Percentiles rank a stretch among this genome's conserved stretches.
Conservation (phyloP, 2,888 invertebrate species). For the Poecilus cupreus region DNA sequence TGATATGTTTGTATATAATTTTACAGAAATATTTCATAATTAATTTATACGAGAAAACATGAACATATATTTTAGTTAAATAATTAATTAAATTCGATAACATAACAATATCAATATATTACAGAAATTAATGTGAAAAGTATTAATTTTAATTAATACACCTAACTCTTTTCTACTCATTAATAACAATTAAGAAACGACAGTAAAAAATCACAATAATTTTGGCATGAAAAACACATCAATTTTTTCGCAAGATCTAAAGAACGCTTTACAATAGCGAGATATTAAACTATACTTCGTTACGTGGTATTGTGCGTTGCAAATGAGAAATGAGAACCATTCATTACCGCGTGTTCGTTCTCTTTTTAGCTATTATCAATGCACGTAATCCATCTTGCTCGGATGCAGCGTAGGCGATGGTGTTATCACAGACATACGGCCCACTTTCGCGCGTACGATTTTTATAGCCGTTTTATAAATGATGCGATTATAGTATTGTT, state of each 20-base stretch:
- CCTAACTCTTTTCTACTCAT: not conserved
- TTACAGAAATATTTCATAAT: no score
- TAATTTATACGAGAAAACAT: no score
- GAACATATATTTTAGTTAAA: not conserved
- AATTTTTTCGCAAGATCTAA: not conserved
- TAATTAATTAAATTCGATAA: not conserved
- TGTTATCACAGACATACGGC: constrained; percentile 2
- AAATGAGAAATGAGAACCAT: constrained; percentile 21
- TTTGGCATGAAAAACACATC: constrained; percentile 1
- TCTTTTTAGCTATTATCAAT: constrained; percentile 4
- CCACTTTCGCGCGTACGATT: not conserved
- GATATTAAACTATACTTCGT: constrained; percentile 10
- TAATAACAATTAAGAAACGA: constrained; percentile 14
- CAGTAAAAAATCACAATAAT: not conserved
- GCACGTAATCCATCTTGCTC: not conserved
- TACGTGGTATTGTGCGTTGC: not conserved
- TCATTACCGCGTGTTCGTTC: constrained; percentile 13
- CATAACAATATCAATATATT: not conserved
- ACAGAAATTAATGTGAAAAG: no score
- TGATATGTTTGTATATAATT: no score
- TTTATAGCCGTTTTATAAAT: constrained; percentile 4
- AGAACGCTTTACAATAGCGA: not conserved
- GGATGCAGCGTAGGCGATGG: not conserved
- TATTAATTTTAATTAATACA: not conserved
- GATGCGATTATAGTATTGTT: not conserved